Evolutionary conservation across 1,140 invertebrate species (phyloP).

Genomic region (Chionoecetes opilio): DNA sequence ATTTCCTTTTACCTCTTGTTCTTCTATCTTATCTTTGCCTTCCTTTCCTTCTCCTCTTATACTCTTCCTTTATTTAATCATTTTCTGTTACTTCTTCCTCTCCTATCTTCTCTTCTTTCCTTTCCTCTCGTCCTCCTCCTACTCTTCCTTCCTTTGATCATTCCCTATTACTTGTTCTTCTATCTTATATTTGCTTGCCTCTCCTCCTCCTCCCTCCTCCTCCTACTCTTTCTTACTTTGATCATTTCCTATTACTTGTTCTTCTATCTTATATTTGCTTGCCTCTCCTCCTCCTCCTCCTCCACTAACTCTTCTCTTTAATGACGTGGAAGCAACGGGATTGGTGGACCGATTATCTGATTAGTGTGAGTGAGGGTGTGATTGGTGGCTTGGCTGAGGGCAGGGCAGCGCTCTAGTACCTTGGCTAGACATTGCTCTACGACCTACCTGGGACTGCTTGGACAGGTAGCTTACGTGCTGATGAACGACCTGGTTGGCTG

Average conservation of each 20-base stretch:
- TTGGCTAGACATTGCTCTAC: no score
- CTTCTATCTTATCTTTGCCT: background rate
- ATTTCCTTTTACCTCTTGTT: background rate
- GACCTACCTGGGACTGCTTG: no score
- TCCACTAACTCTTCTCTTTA: background rate
- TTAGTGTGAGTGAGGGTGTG: no score
- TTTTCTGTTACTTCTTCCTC: background rate
- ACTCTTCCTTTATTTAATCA: background rate
- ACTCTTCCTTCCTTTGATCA: background rate
- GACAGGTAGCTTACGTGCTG: no score
- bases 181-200: background rate
- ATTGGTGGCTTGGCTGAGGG: no score
- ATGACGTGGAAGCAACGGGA: no score
- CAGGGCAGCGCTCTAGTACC: no score
- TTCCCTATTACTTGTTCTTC: background rate
- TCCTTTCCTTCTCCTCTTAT: background rate
- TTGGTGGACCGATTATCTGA: no score
- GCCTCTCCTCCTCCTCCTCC: background rate
- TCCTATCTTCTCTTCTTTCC: background rate
- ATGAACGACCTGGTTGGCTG: no score
- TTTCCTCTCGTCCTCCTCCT: background rate
- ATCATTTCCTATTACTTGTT: no score
- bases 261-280: background rate
- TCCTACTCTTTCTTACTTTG: background rate
- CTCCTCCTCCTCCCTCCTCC: background rate